Conservation (phyloP, 35 echinoderm and acorn worm species). For the Eucidaris tribuloides region DNA sequence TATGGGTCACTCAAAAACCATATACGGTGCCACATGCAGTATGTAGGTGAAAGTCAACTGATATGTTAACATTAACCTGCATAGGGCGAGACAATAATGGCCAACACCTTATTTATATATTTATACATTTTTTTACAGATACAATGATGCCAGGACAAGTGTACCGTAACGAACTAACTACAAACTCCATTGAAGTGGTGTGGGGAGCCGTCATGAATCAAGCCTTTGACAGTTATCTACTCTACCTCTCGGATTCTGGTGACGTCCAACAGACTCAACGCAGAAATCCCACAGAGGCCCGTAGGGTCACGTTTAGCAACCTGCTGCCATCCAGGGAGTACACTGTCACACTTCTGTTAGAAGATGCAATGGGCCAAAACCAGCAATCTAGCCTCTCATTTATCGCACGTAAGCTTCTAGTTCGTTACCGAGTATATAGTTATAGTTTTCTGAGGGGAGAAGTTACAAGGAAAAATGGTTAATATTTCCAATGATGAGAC, state of each 20-base stretch:
- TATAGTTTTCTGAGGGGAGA: too few species aligned
- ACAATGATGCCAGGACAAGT: background rate
- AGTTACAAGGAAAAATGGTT: too few species aligned
- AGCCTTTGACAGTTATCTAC: background rate
- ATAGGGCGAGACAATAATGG: too few species aligned
- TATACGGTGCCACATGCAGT: too few species aligned
- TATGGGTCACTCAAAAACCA: too few species aligned
- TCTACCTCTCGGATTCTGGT: background rate
- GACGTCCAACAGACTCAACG: too few species aligned
- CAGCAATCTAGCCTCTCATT: background rate
- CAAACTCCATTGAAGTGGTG: background rate
- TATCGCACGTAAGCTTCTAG: background rate
- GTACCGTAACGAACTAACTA: slow-evolving; percentile 10
- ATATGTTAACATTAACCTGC: too few species aligned
- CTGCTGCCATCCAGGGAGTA: slow-evolving; percentile 3
- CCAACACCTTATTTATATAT: too few species aligned
- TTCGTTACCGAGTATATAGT: background rate
- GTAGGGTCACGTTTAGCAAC: background rate
- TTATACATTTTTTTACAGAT: too few species aligned
- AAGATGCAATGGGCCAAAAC: background rate
- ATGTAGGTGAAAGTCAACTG: too few species aligned
- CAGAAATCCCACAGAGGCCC: background rate
- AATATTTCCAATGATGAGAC: background rate
- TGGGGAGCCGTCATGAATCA: slow-evolving; percentile 22
- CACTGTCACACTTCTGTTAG: background rate